Conservation (phyloP, 2,888 invertebrate genomes). For the Thecophora atra region DNA sequence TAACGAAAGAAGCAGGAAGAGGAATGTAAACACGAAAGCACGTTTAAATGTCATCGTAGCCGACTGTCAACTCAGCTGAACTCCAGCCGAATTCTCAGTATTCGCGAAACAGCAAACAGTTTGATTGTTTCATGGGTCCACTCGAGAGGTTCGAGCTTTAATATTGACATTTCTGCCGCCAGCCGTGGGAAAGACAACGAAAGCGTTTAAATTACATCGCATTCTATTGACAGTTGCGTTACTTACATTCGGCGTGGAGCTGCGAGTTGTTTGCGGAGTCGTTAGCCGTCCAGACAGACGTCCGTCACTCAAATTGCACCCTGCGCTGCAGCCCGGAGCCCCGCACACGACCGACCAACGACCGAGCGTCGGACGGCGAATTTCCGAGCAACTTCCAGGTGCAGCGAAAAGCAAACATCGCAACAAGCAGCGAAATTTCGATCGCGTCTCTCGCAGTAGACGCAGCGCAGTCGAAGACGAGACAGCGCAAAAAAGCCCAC, state of each 20-base stretch:
- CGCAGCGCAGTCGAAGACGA: slow-evolving; percentile 1
- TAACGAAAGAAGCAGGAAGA: too few relatives aligned
- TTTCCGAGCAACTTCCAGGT: slow-evolving; percentile 7
- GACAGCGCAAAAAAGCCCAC: not conserved
- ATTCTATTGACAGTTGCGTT: not conserved
- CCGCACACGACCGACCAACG: not conserved
- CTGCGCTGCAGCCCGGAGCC: not conserved
- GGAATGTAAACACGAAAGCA: too few relatives aligned
- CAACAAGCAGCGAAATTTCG: slow-evolving; percentile 16
- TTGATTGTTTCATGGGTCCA: too few relatives aligned
- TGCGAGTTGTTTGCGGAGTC: not conserved
- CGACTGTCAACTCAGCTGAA: too few relatives aligned
- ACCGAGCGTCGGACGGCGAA: not conserved
- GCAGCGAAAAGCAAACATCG: not conserved
- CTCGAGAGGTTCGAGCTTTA: too few relatives aligned
- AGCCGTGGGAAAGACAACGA: not conserved
- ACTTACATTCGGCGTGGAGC: not conserved
- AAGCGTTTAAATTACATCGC: not conserved
- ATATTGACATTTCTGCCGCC: not conserved
- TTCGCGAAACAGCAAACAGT: too few relatives aligned
- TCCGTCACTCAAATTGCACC: not conserved
- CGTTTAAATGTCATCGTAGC: too few relatives aligned
- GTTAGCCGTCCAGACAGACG: not conserved
- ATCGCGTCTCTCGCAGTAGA: slow-evolving; percentile 13
- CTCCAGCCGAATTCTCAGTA: too few relatives aligned